These are phyloP conservation scores for Macaca mulatta DNA, from an alignment of 2,113 vertebrate species.

Conservation along the genomic window DNA sequence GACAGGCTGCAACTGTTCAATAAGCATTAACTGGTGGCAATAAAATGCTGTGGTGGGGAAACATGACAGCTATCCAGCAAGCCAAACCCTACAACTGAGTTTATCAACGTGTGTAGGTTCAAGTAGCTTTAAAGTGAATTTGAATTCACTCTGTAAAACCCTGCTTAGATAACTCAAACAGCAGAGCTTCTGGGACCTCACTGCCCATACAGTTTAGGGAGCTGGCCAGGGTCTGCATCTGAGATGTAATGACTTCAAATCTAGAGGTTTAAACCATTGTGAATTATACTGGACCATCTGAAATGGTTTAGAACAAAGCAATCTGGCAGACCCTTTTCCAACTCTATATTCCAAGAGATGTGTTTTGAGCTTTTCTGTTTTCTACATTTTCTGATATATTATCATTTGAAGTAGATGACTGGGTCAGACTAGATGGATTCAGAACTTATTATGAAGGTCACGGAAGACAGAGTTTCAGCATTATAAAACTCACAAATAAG, in stretches of 20 bases:
- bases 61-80: neutral
- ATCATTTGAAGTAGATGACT: slow-evolving; percentile 40
- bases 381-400: neutral
- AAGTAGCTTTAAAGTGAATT: neutral
- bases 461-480: neutral
- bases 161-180: neutral
- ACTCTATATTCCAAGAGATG: neutral
- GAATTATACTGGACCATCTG: neutral
- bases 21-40: neutral
- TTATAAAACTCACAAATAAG: slow-evolving; percentile 11
- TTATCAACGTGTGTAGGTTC: neutral
- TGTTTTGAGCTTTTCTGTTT: neutral
- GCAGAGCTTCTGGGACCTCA: neutral
- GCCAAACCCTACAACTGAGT: neutral
- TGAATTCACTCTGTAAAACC: neutral
- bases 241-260: neutral
- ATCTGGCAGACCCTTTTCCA: neutral
- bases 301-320: neutral
- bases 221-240: neutral
- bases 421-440: neutral
- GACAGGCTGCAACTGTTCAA: neutral
- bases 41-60: neutral
- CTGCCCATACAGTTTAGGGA: neutral
- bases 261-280: neutral
- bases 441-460: slow-evolving; percentile 27